A percentile compares a stretch with the other conserved stretches of the same genome.
Evolutionary conservation across 1,140 invertebrate genomes (phyloP).

Genomic region (Drosophila neocordata): DNA sequence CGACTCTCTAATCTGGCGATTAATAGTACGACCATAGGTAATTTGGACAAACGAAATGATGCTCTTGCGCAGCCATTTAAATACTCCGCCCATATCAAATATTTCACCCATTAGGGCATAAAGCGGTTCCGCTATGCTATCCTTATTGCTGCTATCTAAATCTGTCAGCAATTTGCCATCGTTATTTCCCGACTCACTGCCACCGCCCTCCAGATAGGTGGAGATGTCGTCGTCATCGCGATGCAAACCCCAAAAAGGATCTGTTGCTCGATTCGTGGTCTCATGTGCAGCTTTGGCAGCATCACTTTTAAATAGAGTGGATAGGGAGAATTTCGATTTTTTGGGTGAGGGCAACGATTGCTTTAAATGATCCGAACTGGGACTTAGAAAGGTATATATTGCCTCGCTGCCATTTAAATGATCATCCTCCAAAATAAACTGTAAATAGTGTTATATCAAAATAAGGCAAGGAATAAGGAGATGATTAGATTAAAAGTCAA

Average conservation of each 20-base stretch:
- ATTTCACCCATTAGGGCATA: constrained; percentile 93
- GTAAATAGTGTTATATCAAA: background rate
- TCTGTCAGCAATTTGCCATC: constrained; percentile 83
- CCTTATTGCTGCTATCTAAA: constrained; percentile 85
- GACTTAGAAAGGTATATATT: constrained; percentile 94
- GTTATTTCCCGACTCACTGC: constrained; percentile 75
- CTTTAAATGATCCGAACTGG: constrained; percentile 93
- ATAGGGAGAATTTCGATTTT: constrained; percentile 92
- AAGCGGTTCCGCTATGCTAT: constrained; percentile 94
- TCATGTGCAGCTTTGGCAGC: constrained; percentile 67
- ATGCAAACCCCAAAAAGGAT: constrained; percentile 81
- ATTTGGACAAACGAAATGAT: constrained; percentile 96
- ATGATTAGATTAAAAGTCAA: background rate
- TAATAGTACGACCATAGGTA: constrained; percentile 95
- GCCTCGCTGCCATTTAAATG: constrained; percentile 93
- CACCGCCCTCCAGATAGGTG: constrained; percentile 85
- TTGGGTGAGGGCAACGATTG: constrained; percentile 89
- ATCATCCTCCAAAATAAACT: constrained; percentile 94
- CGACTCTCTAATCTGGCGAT: constrained; percentile 94
- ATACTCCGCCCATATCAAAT: constrained; percentile 94
- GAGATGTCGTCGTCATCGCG: constrained; percentile 89
- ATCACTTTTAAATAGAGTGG: constrained; percentile 93
- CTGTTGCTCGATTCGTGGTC: constrained; percentile 50
- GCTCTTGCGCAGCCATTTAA: constrained; percentile 93
- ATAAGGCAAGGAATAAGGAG: too few species aligned